Percentiles rank a stretch among this genome's conserved stretches.
Evolutionary conservation across 2,888 invertebrate genomes (phyloP).

Genomic region (Eustalomyia histrio): DNA sequence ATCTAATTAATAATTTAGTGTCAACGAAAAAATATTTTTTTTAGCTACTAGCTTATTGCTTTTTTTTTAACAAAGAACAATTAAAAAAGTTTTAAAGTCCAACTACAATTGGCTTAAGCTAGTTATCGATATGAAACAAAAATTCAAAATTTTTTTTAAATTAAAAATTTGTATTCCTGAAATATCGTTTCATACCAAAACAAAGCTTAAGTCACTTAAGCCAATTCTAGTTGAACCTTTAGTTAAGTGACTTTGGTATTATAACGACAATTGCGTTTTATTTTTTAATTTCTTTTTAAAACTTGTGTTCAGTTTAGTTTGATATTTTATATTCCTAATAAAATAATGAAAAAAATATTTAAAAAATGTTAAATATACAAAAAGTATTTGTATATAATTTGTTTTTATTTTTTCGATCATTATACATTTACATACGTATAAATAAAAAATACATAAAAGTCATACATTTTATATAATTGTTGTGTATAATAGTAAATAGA

Average conservation of each 20-base stretch:
- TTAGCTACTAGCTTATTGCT: constrained; percentile 11
- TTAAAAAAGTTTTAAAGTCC: no score
- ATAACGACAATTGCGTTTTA: constrained; percentile 17
- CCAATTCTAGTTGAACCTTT: no score
- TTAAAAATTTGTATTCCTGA: no score
- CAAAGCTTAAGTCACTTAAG: no score
- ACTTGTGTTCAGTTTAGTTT: constrained; percentile 42
- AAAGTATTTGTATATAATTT: constrained; percentile 16
- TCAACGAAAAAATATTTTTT: constrained; percentile 30
- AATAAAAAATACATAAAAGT: constrained; percentile 36
- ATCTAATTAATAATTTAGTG: constrained; percentile 1
- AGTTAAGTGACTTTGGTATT: constrained; percentile 31
- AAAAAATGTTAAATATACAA: constrained; percentile 3
- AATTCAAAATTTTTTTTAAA: no score
- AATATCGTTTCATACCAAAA: no score
- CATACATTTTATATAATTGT: not conserved
- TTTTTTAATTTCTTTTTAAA: constrained; percentile 12
- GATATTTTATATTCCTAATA: constrained; percentile 8
- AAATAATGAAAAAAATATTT: constrained; percentile 16
- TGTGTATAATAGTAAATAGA: not conserved
- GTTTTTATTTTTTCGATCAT: not conserved
- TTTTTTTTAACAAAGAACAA: constrained; percentile 23
- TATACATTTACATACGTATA: not conserved
- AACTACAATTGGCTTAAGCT: no score
- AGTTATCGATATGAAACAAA: no score